Evolutionary conservation across 2,888 invertebrate genomes (phyloP).

Genomic region (Globia sparganii): DNA sequence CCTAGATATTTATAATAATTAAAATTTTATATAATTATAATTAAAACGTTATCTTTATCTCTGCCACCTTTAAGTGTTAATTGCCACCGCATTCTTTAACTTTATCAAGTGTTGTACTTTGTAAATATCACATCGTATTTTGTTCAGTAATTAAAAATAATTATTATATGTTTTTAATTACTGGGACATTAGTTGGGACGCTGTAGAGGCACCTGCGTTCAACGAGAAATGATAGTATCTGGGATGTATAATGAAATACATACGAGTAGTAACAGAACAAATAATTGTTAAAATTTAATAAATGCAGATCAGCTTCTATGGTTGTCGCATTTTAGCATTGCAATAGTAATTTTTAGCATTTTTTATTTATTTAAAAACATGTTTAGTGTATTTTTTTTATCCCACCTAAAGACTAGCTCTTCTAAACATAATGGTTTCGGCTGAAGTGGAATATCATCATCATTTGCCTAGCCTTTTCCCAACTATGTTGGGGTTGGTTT

Average conservation of each 20-base stretch:
- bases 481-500: too few species aligned
- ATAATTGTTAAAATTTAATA: neutral
- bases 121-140: conserved; percentile 43
- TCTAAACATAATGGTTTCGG: too few species aligned
- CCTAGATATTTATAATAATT: conserved; percentile 30
- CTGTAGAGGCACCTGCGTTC: conserved; percentile 34
- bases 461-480: too few species aligned
- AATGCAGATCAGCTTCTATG: too few species aligned
- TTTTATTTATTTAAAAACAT: too few species aligned
- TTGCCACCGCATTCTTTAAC: conserved; percentile 42
- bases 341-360: too few species aligned
- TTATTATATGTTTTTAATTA: conserved; percentile 55
- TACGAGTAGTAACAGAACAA: conserved; percentile 9
- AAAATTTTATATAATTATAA: conserved; percentile 47
- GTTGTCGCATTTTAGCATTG: too few species aligned
- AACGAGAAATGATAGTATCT: conserved; percentile 36
- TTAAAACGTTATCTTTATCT: conserved; percentile 42
- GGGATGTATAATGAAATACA: conserved; percentile 6
- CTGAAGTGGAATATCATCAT: too few species aligned
- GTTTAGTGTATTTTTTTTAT: too few species aligned
- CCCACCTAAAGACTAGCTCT: too few species aligned
- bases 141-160: conserved; percentile 53
- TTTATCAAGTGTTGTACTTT: conserved; percentile 36
- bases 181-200: conserved; percentile 20
- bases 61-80: conserved; percentile 59